Conservation (phyloP, 1,140 invertebrate genomes). For the Heliconius hewitsoni region DNA sequence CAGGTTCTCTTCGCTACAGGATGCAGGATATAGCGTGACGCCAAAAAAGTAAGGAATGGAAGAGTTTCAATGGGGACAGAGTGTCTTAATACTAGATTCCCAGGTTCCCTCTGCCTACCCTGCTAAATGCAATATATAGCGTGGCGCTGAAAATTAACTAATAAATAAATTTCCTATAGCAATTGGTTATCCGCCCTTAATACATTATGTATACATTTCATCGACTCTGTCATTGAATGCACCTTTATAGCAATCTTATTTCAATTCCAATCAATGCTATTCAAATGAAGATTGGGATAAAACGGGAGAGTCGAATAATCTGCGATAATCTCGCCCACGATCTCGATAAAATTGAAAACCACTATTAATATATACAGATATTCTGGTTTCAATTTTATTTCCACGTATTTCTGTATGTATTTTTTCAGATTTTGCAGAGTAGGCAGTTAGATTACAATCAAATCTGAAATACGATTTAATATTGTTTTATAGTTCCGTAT, state of each 20-base stretch:
- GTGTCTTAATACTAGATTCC: too few relatives aligned
- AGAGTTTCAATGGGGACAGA: too few relatives aligned
- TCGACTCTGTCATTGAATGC: constrained; percentile 6
- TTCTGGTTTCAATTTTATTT: neutral
- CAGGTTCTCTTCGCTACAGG: too few relatives aligned
- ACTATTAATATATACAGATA: neutral
- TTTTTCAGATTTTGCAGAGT: neutral
- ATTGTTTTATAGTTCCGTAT: too few relatives aligned
- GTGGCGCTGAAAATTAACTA: too few relatives aligned
- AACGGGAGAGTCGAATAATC: constrained; percentile 16
- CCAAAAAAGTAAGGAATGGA: too few relatives aligned
- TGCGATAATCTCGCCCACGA: constrained; percentile 4
- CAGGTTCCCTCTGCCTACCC: too few relatives aligned
- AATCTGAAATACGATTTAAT: too few relatives aligned
- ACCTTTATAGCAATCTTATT: neutral
- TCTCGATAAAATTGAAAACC: neutral
- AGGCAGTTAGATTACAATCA: too few relatives aligned
- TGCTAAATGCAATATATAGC: too few relatives aligned
- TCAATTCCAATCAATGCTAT: constrained; percentile 19
- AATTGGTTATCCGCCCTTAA: neutral
- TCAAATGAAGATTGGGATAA: constrained; percentile 8
- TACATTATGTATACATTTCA: constrained; percentile 5
- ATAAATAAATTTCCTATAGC: neutral
- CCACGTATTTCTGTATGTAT: neutral
- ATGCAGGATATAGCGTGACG: too few relatives aligned